phyloP scores from a whole-genome alignment of 2,113 vertebrate genomes.

The Craseonycteris thonglongyai region DNA sequence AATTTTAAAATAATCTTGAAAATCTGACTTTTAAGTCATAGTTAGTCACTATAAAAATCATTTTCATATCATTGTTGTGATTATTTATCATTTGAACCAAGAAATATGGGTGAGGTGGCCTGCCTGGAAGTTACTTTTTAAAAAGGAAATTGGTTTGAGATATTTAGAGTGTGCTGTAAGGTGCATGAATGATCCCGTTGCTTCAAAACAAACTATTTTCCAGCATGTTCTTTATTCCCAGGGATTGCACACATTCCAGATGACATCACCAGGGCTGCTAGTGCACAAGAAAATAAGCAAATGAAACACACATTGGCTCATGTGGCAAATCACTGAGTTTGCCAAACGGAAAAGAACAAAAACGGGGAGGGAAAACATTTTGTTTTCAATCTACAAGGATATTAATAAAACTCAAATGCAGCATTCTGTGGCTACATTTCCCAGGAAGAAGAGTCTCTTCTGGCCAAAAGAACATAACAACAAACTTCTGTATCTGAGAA shows the following conservation, averaged over 20 bases:
- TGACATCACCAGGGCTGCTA: slow-evolving; percentile 36
- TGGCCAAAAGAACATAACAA: slow-evolving; percentile 64
- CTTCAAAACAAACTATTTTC: slow-evolving; percentile 3
- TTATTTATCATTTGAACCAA: not conserved
- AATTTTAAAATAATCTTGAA: slow-evolving; percentile 9
- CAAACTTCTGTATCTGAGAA: slow-evolving; percentile 60
- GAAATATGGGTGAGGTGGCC: not conserved
- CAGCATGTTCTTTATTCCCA: slow-evolving; percentile 42
- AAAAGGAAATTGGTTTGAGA: not conserved
- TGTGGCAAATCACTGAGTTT: slow-evolving; percentile 42
- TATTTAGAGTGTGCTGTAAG: not conserved
- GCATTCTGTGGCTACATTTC: slow-evolving; percentile 65
- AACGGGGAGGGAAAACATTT: slow-evolving; percentile 70
- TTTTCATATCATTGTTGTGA: not conserved
- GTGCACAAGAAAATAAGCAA: slow-evolving; percentile 50
- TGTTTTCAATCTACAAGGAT: slow-evolving; percentile 70
- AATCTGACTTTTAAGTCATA: not conserved
- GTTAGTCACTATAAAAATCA: not conserved
- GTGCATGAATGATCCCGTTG: not conserved
- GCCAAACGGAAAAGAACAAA: slow-evolving; percentile 70
- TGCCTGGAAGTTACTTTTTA: not conserved
- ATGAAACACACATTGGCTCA: slow-evolving; percentile 64
- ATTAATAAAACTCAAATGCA: slow-evolving; percentile 69
- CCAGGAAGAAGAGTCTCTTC: slow-evolving; percentile 58
- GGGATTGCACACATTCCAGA: slow-evolving; percentile 33